Percentiles rank a stretch among this genome's conserved stretches.
Conservation (phyloP, 30 jellyfish, hydroid and myxozoan genomes). For the Morbakka virulenta region DNA sequence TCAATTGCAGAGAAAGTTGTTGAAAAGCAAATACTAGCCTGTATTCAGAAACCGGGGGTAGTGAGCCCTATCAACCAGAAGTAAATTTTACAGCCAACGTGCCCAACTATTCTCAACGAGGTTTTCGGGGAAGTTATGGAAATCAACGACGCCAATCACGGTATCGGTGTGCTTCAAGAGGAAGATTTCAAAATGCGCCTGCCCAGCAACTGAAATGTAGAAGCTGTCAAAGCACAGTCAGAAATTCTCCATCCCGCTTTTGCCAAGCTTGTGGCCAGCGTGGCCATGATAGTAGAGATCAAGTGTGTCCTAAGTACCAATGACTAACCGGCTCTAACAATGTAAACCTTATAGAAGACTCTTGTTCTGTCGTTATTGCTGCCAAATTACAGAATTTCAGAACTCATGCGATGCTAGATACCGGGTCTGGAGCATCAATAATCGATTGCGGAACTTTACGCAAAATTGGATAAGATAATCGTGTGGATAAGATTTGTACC, state of each 20-base stretch:
- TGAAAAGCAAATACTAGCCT: background rate
- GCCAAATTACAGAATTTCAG: constrained; percentile 20
- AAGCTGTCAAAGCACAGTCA: constrained; percentile 28
- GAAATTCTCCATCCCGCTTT: constrained; percentile 46
- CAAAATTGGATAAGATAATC: constrained; percentile 1
- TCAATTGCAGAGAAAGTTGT: constrained; percentile 24
- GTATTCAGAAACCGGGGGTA: constrained; percentile 19
- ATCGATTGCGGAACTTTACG: constrained; percentile 20
- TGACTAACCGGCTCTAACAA: constrained; percentile 35
- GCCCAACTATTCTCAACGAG: background rate
- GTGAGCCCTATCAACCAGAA: background rate
- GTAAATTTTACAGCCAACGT: constrained; percentile 13
- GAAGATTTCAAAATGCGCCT: constrained; percentile 13
- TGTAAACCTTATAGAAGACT: constrained; percentile 15
- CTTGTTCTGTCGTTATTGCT: constrained; percentile 35
- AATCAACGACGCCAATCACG: constrained; percentile 1
- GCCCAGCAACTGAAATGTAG: constrained; percentile 50
- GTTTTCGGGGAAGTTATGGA: constrained; percentile 9
- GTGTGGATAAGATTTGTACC: background rate
- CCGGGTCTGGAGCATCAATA: constrained; percentile 34
- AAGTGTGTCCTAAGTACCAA: constrained; percentile 29
- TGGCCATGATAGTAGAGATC: constrained; percentile 38
- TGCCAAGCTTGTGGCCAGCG: constrained; percentile 78
- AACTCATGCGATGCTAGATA: constrained; percentile 47
- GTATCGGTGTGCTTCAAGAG: constrained; percentile 7